phyloP scores from a whole-genome alignment of 2,113 vertebrate genomes.

The Hipposideros armiger region DNA sequence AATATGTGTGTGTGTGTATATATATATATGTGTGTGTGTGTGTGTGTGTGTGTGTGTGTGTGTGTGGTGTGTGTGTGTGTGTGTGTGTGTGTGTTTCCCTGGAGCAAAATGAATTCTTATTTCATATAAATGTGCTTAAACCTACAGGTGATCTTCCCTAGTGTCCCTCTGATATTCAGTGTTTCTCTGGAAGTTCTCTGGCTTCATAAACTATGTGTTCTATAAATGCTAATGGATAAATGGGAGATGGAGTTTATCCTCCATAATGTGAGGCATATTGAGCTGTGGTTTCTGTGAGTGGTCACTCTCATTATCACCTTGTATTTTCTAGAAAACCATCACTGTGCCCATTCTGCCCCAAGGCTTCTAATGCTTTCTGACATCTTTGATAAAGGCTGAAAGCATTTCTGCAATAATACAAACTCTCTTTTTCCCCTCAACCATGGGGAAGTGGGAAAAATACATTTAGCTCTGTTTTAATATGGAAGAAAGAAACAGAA shows the following conservation, averaged over 20 bases:
- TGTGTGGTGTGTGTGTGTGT: not conserved
- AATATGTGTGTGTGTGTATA: not conserved
- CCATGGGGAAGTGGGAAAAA: conserved; percentile 31
- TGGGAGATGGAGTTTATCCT: not conserved
- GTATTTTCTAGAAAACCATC: conserved; percentile 58
- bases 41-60: no score
- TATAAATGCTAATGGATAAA: not conserved
- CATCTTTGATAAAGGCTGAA: conserved; percentile 59
- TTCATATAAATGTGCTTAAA: conserved; percentile 44
- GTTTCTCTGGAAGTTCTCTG: not conserved
- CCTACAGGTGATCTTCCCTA: not conserved
- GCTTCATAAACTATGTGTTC: not conserved
- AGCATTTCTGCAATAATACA: not conserved
- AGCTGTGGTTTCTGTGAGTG: not conserved
- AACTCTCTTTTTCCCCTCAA: not conserved
- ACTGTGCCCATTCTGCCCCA: not conserved
- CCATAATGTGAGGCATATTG: not conserved
- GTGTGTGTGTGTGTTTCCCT: not conserved
- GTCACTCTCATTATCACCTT: conserved; percentile 21
- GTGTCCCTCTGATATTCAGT: not conserved
- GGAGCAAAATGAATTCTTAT: not conserved
- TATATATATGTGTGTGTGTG: not conserved
- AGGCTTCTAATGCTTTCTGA: conserved; percentile 37
- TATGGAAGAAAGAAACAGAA: conserved; percentile 27
- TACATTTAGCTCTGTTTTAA: conserved; percentile 41